These are phyloP conservation scores for Synaphobranchus kaupii DNA, from an alignment of 2,797 vertebrate genomes.

Conservation along the genomic window DNA sequence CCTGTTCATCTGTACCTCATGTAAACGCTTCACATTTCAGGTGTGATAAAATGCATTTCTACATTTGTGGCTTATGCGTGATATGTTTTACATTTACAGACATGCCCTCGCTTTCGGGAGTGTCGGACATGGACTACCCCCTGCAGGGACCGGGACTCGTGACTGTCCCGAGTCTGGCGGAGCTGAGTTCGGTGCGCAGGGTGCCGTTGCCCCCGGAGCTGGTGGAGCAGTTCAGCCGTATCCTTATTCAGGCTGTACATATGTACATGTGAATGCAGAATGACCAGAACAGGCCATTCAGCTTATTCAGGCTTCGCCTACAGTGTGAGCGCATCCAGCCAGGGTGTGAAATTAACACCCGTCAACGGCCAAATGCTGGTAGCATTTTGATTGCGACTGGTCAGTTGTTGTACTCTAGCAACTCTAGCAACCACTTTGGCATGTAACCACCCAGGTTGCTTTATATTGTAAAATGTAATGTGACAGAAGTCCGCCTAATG, in stretches of 20 bases:
- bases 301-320: background rate
- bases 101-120: constrained; percentile 89
- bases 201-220: constrained; percentile 94
- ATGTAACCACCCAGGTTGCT: too few relatives aligned
- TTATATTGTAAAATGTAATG: too few relatives aligned
- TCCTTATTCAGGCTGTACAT: constrained; percentile 66
- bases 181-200: constrained; percentile 87
- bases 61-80: too few relatives aligned
- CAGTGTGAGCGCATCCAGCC: background rate
- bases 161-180: constrained; percentile 87
- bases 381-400: too few relatives aligned
- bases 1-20: background rate
- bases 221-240: constrained; percentile 98
- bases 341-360: too few relatives aligned
- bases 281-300: too few relatives aligned
- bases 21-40: background rate
- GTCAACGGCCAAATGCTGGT: too few relatives aligned
- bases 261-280: background rate
- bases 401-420: too few relatives aligned
- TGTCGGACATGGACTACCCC: constrained; percentile 98
- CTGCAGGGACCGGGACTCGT: constrained; percentile 89
- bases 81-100: constrained; percentile 63
- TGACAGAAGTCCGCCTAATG: too few relatives aligned
- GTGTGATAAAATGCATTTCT: too few relatives aligned
- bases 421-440: too few relatives aligned